Evolutionary conservation across 1,140 invertebrate genomes (phyloP), one percentile per base, ranked within the genome.

Genomic region (Anoplophora glabripennis): DNA sequence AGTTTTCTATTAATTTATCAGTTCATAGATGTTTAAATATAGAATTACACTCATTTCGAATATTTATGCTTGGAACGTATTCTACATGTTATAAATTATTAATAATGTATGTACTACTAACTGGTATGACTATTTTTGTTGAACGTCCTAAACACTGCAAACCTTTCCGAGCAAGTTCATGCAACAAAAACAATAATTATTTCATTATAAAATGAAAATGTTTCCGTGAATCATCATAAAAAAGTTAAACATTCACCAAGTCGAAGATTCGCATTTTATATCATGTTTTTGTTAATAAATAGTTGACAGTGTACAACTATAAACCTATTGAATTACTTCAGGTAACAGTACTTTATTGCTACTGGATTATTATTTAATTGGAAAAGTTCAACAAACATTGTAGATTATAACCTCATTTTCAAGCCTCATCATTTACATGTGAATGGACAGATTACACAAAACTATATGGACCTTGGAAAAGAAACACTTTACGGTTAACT

Each of bases 111-210:
- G 33, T 28, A 7, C 9, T 28, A 21, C 21, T 28, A 28, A 28
- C 8, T 48, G 34, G 46, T 28, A 48, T 48, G 46, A 33, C 46
- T 48, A 48, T 48, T 48, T 48, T 48, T 48, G 46, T 48, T 48
- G 46, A 15, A 44, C 9, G 18, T 5, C 9, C 5, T 15, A 44
- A 18, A 44, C 41, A 44, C 18, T 44, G 41, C 14, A 15, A 40
- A 40, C 7, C 38, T 40, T 11, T 40, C 8, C 38, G 38, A 5
- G 21, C 21, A 28, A n/a, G n/a, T 37, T 37, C 38, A 40, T 37
- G 8, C 38, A 40, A 40, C 7, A 40, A 40, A 3, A 28, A 28
- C 5, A 28, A 28, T 28, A 28, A 28, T 28, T 3, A 28, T 28
- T 28, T 28, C 5, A 28, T 28, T 28, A 28, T 5, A 28, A 28